Base-by-base conservation (phyloP, 2,113 vertebrate genomes). In the Azemiops feae region DNA sequence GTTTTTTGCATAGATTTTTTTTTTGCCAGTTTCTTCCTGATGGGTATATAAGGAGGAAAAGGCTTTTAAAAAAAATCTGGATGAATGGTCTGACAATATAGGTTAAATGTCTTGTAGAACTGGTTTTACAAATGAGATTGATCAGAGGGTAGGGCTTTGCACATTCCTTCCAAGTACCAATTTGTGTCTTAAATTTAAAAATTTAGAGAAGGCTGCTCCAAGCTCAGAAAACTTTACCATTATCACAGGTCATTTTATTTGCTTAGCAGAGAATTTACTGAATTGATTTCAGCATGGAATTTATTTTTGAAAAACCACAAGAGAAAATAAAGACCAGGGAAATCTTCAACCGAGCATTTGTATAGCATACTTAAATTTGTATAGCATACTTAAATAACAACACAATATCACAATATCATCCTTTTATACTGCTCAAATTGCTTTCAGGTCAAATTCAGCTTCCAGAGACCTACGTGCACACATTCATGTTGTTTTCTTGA, bases 151-250 rank as follows among this genome's bases (percentile, higher is more conserved):
- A 30, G 4, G 89, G 54, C 57, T 52, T 14, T 58, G 30, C 53
- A 34, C 54, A 57, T 86, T 87, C 39, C 91, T 91, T 60, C 30
- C 89, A 85, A 64, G 27, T 88, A 85, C 18, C 57, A 3, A 93
- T 95, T 92, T 5, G 0, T 60, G 39, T 64, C 39, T 93, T 53
- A 94, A 95, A 89, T 87, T 45, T 60, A 34, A 91, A 11, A 57
- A 20, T 25, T 34, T 34, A 92, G 81, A 25, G 39, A 92, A 91
- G 58, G 45, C 4, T 54, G 5, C 14, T 87, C 4, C 27, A 88
- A 54, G 20, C 93, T 89, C 39, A 57, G 69, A 9, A 20, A 91
- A 11, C 81, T 94, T 85, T 18, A 50, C 6, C 5, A 8, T 1
- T 45, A 34, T 2, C 9, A 30, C 2, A 69, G 47, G 58, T 47